Percentiles rank a stretch among this genome's conserved stretches.
Evolutionary conservation across 2,888 invertebrate genomes (phyloP).

Genomic region (Creontiades dilutus): DNA sequence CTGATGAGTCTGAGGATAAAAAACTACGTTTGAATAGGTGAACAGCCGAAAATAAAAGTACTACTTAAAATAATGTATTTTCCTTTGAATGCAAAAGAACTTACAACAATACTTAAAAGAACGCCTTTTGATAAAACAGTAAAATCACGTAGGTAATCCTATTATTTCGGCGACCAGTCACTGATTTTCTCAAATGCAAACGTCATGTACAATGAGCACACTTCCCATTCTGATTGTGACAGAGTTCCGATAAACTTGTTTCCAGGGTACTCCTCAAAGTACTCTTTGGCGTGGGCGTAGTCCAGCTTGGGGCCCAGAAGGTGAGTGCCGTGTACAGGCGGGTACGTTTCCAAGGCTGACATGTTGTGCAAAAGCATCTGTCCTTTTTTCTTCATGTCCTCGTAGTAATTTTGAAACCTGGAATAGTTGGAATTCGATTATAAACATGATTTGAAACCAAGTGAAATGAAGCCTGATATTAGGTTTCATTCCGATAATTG

Average conservation of each 20-base stretch:
- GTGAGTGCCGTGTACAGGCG: conserved; percentile 81
- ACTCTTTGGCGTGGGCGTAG: conserved; percentile 86
- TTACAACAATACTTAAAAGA: not conserved
- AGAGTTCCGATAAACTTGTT: conserved; percentile 86
- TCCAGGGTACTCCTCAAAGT: conserved; percentile 79
- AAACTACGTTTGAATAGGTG: no score
- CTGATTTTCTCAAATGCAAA: conserved; percentile 90
- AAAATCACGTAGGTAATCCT: not conserved
- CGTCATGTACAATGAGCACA: conserved; percentile 90
- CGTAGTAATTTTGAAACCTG: conserved; percentile 88
- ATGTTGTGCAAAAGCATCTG: conserved; percentile 86
- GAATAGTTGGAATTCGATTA: not conserved
- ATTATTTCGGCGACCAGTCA: conserved; percentile 60
- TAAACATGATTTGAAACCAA: no score
- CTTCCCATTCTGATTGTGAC: conserved; percentile 95
- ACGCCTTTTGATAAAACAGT: not conserved
- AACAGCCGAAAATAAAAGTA: not conserved
- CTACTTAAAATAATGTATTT: conserved; percentile 54
- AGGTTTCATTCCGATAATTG: no score
- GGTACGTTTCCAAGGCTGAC: conserved; percentile 90
- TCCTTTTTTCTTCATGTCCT: conserved; percentile 82
- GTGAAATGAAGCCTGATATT: no score
- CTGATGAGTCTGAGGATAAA: no score
- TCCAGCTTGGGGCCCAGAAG: conserved; percentile 82
- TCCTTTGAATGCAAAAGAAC: conserved; percentile 37